A percentile compares a stretch with the other conserved stretches of the same genome.
phyloP scores from a whole-genome alignment of 2,888 invertebrate genomes.

The Carabus problematicus region DNA sequence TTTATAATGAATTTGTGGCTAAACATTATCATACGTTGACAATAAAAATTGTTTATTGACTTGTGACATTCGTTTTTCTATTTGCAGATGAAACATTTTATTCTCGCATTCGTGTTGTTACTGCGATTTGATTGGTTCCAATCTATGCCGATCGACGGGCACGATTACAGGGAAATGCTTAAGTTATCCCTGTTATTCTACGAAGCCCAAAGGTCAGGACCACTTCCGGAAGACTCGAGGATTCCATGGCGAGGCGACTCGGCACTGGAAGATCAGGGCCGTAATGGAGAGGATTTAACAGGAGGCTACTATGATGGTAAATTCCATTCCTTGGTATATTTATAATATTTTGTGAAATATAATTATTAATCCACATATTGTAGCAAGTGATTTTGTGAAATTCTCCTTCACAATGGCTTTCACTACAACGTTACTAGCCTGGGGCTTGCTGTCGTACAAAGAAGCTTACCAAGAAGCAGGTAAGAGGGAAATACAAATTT shows the following conservation, averaged over 20 bases:
- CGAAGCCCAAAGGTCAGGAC: constrained; percentile 65
- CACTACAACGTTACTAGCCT: constrained; percentile 63
- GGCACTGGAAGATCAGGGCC: constrained; percentile 60
- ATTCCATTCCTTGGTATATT: too few relatives aligned
- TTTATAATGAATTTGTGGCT: too few relatives aligned
- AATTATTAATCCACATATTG: too few relatives aligned
- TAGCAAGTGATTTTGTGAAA: constrained; percentile 66
- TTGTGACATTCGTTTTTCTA: background rate
- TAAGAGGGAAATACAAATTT: constrained; percentile 44
- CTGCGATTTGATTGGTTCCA: background rate
- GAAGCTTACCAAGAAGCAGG: constrained; percentile 61
- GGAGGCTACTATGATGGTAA: constrained; percentile 68
- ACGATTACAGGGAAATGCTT: constrained; percentile 60
- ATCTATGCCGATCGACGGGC: background rate
- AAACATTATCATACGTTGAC: too few relatives aligned
- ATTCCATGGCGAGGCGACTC: constrained; percentile 65
- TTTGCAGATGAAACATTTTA: constrained; percentile 15
- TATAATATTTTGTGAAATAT: constrained; percentile 18
- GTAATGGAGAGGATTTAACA: constrained; percentile 62
- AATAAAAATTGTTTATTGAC: too few relatives aligned
- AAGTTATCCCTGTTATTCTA: constrained; percentile 63
- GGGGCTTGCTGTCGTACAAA: constrained; percentile 63
- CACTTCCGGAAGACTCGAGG: constrained; percentile 60
- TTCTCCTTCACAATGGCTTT: constrained; percentile 66
- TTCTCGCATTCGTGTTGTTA: background rate